These are phyloP conservation scores for Indicator indicator DNA, from an alignment of 2,113 vertebrate genomes.

Conservation along the genomic window DNA sequence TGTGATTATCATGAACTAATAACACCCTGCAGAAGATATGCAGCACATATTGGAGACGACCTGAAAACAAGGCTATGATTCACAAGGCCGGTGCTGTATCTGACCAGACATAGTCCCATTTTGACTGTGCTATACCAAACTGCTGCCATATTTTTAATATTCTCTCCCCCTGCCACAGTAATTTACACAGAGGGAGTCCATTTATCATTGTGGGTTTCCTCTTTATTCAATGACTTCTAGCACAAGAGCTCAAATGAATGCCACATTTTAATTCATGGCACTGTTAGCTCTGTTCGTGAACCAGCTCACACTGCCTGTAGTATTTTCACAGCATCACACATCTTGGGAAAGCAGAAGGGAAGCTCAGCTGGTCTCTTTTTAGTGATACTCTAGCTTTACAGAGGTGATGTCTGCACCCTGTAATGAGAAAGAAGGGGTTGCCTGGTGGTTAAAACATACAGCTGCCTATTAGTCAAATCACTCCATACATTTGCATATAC, in stretches of 20 bases:
- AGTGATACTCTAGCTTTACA: slow-evolving; percentile 22
- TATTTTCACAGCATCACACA: slow-evolving; percentile 65
- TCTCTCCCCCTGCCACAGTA: background rate
- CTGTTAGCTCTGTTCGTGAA: background rate
- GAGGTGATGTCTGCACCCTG: slow-evolving; percentile 39
- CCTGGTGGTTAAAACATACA: slow-evolving; percentile 32
- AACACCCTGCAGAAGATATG: background rate
- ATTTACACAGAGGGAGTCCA: background rate
- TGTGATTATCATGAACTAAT: slow-evolving; percentile 50
- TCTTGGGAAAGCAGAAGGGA: slow-evolving; percentile 45
- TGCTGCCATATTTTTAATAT: background rate
- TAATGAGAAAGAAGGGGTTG: slow-evolving; percentile 14
- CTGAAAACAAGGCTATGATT: background rate
- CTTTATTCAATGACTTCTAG: background rate
- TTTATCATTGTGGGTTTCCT: background rate
- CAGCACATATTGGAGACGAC: background rate
- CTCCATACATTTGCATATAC: background rate
- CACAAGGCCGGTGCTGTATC: background rate
- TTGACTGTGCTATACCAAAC: background rate
- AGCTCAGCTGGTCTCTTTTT: slow-evolving; percentile 53
- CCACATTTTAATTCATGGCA: background rate
- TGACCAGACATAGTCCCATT: background rate
- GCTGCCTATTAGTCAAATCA: background rate
- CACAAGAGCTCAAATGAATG: background rate
- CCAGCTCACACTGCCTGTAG: slow-evolving; percentile 3